phyloP scores from a whole-genome alignment of 2,797 vertebrate species.

The Adelosebastes latens region DNA sequence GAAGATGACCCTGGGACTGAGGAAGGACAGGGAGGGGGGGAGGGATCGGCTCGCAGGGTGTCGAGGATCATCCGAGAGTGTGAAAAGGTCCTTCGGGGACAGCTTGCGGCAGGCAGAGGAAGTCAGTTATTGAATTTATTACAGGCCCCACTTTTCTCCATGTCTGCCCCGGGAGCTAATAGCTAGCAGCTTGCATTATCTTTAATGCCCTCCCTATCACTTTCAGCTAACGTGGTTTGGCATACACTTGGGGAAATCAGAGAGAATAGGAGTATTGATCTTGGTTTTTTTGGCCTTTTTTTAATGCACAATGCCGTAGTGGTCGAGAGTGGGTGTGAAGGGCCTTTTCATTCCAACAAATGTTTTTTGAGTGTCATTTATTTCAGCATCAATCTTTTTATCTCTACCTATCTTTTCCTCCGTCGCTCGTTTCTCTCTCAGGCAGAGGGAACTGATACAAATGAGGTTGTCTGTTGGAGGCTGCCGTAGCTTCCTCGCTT shows the following conservation, averaged over 20 bases:
- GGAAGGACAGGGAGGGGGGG: not conserved
- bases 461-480: constrained; percentile 48
- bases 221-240: constrained; percentile 64
- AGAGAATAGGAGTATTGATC: constrained; percentile 67
- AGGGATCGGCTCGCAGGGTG: constrained; percentile 11
- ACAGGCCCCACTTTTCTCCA: constrained; percentile 36
- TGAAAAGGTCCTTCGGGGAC: constrained; percentile 59
- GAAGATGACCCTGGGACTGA: constrained; percentile 23
- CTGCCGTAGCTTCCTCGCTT: constrained; percentile 31
- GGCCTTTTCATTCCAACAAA: constrained; percentile 55
- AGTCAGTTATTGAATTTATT: constrained; percentile 67
- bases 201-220: constrained; percentile 61
- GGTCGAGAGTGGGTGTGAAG: constrained; percentile 54
- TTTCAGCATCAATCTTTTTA: constrained; percentile 33
- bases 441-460: constrained; percentile 37
- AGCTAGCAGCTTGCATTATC: constrained; percentile 64
- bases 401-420: constrained; percentile 5
- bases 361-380: constrained; percentile 53
- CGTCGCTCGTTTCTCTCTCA: constrained; percentile 36
- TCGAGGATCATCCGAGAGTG: constrained; percentile 33
- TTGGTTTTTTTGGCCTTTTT: constrained; percentile 27
- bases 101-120: constrained; percentile 32
- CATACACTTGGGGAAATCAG: constrained; percentile 66
- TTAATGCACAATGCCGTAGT: constrained; percentile 43
- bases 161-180: constrained; percentile 47